Conservation (phyloP, 2,113 vertebrate genomes). For the Chlamydotis undulata region DNA sequence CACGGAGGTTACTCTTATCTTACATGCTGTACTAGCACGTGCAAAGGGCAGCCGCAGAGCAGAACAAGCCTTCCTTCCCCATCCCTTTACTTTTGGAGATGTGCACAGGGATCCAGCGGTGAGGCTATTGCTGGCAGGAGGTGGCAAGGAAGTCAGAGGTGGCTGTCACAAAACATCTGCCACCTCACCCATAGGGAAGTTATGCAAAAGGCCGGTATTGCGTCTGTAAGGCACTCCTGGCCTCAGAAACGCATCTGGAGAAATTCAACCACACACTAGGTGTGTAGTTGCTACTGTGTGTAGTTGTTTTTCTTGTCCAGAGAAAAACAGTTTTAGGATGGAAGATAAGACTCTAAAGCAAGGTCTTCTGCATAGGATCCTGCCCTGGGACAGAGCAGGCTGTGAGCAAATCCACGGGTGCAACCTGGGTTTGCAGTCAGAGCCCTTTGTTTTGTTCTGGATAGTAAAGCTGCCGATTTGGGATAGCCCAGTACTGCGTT, state of each 20-base stretch:
- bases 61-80: background rate
- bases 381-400: fast-evolving
- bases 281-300: too few relatives aligned
- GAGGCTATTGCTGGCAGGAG: background rate
- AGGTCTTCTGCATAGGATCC: background rate
- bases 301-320: background rate
- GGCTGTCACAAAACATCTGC: background rate
- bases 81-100: background rate
- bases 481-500: background rate
- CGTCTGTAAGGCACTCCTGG: background rate
- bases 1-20: background rate
- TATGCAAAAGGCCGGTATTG: background rate
- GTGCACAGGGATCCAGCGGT: fast-evolving
- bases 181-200: background rate
- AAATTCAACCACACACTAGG: background rate
- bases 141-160: background rate
- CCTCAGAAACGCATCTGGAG: background rate
- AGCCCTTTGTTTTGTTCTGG: background rate
- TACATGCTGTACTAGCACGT: background rate
- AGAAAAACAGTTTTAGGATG: background rate
- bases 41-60: background rate
- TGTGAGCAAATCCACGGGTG: background rate
- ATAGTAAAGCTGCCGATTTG: background rate
- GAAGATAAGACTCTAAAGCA: background rate
- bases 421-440: background rate